A percentile compares a stretch with the other conserved stretches of the same genome.
These are phyloP conservation scores for Erethizon dorsatum DNA, from an alignment of 2,797 vertebrate species.

Conservation along the genomic window DNA sequence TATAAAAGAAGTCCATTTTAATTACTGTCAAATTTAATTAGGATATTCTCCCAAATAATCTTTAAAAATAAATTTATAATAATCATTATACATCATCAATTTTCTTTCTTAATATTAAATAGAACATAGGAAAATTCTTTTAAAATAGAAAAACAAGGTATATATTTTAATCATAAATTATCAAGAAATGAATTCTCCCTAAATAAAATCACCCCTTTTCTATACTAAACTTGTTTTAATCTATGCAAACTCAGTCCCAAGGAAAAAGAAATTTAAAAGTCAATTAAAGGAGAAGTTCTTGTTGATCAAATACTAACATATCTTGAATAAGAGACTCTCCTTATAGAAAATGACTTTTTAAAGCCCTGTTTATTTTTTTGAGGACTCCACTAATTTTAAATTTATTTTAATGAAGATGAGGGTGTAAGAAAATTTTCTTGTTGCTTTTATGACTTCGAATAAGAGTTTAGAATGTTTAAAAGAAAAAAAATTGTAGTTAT, in stretches of 20 bases:
- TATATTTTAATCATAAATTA: background rate
- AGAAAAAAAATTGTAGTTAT: background rate
- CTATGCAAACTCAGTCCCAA: background rate
- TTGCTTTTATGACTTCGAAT: constrained; percentile 13
- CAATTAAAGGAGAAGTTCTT: background rate
- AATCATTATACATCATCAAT: background rate
- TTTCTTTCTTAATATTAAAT: background rate
- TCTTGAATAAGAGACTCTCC: background rate
- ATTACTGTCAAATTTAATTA: constrained; percentile 30
- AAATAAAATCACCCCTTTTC: background rate
- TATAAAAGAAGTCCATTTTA: constrained; percentile 40
- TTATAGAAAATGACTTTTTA: background rate
- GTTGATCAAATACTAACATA: background rate
- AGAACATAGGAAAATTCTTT: background rate
- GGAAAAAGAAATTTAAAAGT: background rate
- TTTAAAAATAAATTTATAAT: constrained; percentile 17
- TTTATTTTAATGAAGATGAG: background rate
- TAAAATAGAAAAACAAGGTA: background rate
- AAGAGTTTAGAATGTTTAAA: background rate
- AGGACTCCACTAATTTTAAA: background rate
- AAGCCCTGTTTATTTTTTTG: background rate
- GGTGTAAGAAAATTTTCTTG: background rate
- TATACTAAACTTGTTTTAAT: background rate
- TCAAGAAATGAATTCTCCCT: background rate
- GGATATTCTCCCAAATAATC: background rate